Evolutionary conservation across 2,797 vertebrate species (phyloP), one percentile per base, ranked within the genome.

Genomic region (Poeciliopsis gracilis): DNA sequence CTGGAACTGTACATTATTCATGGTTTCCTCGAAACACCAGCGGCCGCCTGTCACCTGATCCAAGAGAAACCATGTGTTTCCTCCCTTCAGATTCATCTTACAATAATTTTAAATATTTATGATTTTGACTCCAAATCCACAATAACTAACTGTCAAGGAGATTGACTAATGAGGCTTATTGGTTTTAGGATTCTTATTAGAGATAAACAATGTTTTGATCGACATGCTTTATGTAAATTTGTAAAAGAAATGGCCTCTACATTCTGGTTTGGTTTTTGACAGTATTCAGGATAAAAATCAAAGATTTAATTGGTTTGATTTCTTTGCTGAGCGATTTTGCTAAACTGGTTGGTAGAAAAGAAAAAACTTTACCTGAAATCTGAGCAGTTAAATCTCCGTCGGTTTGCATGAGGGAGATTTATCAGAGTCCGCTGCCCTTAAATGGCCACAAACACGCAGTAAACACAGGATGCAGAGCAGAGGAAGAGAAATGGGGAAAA

Each of bases 1-100:
- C 51, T 45, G 77, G 77, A 72, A 47, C 20, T n/a, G 33, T 91
- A 85, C 88, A 91, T 88, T 84, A 91, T 91, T 92, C 85, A 91
- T 82, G 45, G 70, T 30, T 2, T 77, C 77, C 63, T 85, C 75
- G 77, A 69, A 79, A 67, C 63, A 81, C 84, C 87, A 84, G 43
- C 43, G 71, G 85, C 33, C 61, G 77, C 28, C 36, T 53, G 77
- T 59, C 57, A 0, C 70, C 67, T 36, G n/a, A 78, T 75, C n/a
- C 69, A 45, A 83, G 75, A 80, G 75, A 84, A 79, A 25, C 73
- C 75, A 80, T 72, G 45, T 78, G 83, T 81, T 63, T 47, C 63
- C 16, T 67, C 46, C 47, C 25, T 15, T 2, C 13, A 0, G 18
- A 70, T 23, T 63, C 15, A 57, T 69, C 55, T 69, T 13, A 53